Percentiles rank a stretch among this genome's conserved stretches.
phyloP scores from a whole-genome alignment of 2,888 invertebrate species.

The Sinohyriopsis cumingii region DNA sequence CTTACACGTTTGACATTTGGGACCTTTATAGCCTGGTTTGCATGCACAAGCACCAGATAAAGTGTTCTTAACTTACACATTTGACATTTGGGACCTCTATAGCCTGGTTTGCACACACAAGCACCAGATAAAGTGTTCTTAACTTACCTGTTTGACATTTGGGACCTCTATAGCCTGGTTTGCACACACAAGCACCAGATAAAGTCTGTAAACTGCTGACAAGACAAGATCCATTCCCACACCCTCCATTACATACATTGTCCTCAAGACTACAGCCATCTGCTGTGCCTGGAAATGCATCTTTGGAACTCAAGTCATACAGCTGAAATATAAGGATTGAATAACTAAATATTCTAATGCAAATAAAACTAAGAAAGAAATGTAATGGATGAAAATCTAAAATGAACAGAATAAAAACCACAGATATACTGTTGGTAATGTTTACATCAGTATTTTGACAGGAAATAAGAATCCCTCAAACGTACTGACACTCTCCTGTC shows the following conservation, averaged over 20 bases:
- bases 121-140: conserved; percentile 73
- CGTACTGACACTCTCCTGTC: no score
- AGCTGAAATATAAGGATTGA: conserved; percentile 75
- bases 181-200: conserved; percentile 87
- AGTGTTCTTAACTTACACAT: conserved; percentile 41
- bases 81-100: conserved; percentile 81
- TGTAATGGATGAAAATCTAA: no score
- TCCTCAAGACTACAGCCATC: conserved; percentile 93
- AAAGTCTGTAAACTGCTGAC: conserved; percentile 74
- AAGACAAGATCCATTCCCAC: conserved; percentile 42
- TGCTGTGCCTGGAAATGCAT: conserved; percentile 75
- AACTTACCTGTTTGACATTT: conserved; percentile 69
- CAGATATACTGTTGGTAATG: no score
- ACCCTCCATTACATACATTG: conserved; percentile 79
- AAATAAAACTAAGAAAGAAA: no score
- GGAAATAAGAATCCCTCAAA: no score
- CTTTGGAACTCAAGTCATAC: conserved; percentile 82
- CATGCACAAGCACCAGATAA: conserved; percentile 86
- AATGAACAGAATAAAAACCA: no score
- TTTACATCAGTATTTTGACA: no score
- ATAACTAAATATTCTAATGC: no score
- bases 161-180: conserved; percentile 92
- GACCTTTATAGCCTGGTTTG: conserved; percentile 93
- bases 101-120: conserved; percentile 96
- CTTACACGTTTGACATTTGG: conserved; percentile 69